Base-by-base conservation (phyloP, 2,113 vertebrate genomes). In the Podarcis cretensis region DNA sequence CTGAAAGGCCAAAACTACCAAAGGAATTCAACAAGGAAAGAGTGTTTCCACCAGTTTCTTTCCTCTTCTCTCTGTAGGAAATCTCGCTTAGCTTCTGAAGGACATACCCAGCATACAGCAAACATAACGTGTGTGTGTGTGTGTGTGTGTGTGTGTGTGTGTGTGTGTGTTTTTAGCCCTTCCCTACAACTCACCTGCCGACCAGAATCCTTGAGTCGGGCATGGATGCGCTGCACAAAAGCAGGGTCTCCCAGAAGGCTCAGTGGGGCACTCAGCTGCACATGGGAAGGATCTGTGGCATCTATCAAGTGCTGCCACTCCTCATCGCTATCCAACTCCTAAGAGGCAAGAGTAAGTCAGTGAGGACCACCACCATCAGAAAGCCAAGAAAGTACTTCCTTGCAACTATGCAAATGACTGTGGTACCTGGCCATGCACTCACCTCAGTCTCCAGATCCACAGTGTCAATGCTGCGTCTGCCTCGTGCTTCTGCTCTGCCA, bases 281-380 rank as follows among this genome's bases (percentile, higher is more conserved):
- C 8, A 0, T 92, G 81, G 0, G 85, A 88, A 1, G 97, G 96
- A 65, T 98, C 95, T 0, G 96, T 95, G 21, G 94, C 93, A 77
- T 98, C 92, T 0, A 94, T 93, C 80, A 98, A 88, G 3, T 94
- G 93, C 43, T 97, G 95, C 98, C 98, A 99, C 69, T 98, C 97
- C 6, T 97, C 96, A 79, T 98, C 97, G 0, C 96, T 97, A 90
- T 98, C 97, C 88, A 93, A 81, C 71, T 98, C 96, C 98, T 98
- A 87, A 57, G 35, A 3, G 87, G 87, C 16, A 83, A 1, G 20
- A 40, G 7, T 54, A 3, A 0, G 0, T 21, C 83, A 75, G 20
- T 68, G 12, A 37, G 48, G 89, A 30, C 2, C 37, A 75, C 43
- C 6, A 25, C 43, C 35, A 35, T 13, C 77, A 65, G 2, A 9